phyloP scores from a whole-genome alignment of 2,797 vertebrate species.

The Psittacula derbiana region DNA sequence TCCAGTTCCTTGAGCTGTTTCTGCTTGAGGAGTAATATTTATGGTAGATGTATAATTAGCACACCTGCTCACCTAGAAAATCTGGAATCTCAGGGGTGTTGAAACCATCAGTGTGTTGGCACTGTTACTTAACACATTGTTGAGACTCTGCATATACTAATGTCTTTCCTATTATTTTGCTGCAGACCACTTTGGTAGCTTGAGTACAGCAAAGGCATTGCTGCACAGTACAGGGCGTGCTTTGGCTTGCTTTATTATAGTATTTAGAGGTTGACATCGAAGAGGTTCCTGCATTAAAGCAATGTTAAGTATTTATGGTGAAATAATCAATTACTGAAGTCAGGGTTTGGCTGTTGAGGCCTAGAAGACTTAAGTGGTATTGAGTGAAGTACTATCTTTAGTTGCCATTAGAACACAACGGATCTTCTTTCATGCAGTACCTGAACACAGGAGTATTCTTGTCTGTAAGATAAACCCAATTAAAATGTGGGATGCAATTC shows the following conservation, averaged over 20 bases:
- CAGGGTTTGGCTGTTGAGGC: background rate
- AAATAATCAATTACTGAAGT: conserved; percentile 46
- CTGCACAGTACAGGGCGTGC: background rate
- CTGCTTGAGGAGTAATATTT: conserved; percentile 1
- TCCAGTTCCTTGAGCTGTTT: conserved; percentile 29
- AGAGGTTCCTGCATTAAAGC: conserved; percentile 15
- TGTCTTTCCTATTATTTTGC: background rate
- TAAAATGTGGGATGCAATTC: background rate
- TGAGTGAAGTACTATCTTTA: conserved; percentile 52
- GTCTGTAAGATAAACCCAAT: background rate
- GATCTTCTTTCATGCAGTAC: background rate
- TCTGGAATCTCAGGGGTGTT: conserved; percentile 20
- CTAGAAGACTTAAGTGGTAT: conserved; percentile 17
- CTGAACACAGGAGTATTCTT: background rate
- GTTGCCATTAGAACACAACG: conserved; percentile 1
- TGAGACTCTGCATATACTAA: background rate
- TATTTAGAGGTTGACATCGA: background rate
- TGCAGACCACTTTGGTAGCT: background rate
- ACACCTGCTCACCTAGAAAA: conserved; percentile 46
- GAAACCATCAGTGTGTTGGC: background rate
- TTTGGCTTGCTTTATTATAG: background rate
- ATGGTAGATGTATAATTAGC: conserved; percentile 8
- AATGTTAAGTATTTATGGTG: conserved; percentile 15
- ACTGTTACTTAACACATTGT: background rate
- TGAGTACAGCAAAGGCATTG: background rate